Evolutionary conservation across 2,888 invertebrate species (phyloP).

Genomic region (Linnaemya vulpina): DNA sequence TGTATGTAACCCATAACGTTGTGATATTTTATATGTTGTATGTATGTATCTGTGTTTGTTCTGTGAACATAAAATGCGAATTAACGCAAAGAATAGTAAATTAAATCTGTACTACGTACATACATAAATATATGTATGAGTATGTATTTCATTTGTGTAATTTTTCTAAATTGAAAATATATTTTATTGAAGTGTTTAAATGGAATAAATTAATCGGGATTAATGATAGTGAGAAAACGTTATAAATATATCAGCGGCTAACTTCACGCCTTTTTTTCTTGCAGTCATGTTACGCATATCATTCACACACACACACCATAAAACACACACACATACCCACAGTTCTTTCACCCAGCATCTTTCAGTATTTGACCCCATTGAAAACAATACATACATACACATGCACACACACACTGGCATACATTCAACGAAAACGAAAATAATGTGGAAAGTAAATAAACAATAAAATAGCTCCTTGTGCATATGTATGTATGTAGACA

Average conservation of each 20-base stretch:
- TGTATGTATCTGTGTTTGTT: background rate
- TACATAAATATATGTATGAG: background rate
- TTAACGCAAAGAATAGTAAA: no score
- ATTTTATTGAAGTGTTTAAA: background rate
- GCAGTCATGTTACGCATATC: background rate
- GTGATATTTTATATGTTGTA: background rate
- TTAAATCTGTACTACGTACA: background rate
- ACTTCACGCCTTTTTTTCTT: background rate
- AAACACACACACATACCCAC: background rate
- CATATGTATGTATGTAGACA: background rate
- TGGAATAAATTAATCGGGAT: background rate
- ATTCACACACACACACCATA: conserved; percentile 1
- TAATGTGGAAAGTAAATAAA: background rate
- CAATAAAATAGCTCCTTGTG: background rate
- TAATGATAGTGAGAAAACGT: no score
- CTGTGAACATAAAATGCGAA: no score
- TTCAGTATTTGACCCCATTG: background rate
- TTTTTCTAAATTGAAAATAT: background rate
- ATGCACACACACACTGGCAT: background rate
- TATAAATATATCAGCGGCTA: background rate
- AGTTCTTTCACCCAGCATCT: background rate
- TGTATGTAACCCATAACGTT: background rate
- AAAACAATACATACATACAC: background rate
- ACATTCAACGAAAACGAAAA: background rate
- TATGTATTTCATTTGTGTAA: background rate